A percentile compares a stretch with the other conserved stretches of the same genome.
phyloP scores from a whole-genome alignment of 2,888 invertebrate genomes.

The Xanthorhoe designata region DNA sequence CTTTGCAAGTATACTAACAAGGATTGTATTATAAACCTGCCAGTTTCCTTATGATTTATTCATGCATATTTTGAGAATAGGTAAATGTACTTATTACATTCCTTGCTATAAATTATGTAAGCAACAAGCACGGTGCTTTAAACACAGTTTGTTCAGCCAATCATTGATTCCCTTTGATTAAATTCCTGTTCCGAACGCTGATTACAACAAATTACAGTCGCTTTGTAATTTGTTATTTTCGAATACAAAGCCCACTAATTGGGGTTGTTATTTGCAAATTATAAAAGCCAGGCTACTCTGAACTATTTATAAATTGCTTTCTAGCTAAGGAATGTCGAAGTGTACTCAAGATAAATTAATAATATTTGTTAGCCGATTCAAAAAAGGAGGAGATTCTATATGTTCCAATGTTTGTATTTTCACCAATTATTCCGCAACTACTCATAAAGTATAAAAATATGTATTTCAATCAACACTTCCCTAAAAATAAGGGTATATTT shows the following conservation, averaged over 20 bases:
- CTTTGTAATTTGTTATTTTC: constrained; percentile 60
- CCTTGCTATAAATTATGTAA: constrained; percentile 35
- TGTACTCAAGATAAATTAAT: too few species aligned
- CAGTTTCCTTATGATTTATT: neutral
- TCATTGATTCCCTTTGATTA: constrained; percentile 68
- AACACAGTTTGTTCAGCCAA: constrained; percentile 49
- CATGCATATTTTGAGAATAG: neutral
- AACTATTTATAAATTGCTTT: neutral
- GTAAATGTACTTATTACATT: neutral
- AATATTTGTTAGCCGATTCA: too few species aligned
- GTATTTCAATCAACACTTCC: too few species aligned
- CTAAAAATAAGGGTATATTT: too few species aligned
- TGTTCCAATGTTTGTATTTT: too few species aligned
- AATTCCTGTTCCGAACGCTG: constrained; percentile 58
- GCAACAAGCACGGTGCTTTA: constrained; percentile 35
- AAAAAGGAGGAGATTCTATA: too few species aligned
- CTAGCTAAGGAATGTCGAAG: neutral
- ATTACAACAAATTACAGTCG: constrained; percentile 52
- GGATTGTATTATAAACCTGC: neutral
- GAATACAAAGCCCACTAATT: constrained; percentile 46
- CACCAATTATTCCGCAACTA: too few species aligned
- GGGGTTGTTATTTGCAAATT: constrained; percentile 7
- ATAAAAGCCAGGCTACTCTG: constrained; percentile 4
- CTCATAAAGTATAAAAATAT: too few species aligned
- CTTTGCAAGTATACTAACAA: too few species aligned